Percentiles rank a stretch among this genome's conserved stretches.
Evolutionary conservation across 2,113 vertebrate genomes (phyloP).

Genomic region (Calidris pygmaea): DNA sequence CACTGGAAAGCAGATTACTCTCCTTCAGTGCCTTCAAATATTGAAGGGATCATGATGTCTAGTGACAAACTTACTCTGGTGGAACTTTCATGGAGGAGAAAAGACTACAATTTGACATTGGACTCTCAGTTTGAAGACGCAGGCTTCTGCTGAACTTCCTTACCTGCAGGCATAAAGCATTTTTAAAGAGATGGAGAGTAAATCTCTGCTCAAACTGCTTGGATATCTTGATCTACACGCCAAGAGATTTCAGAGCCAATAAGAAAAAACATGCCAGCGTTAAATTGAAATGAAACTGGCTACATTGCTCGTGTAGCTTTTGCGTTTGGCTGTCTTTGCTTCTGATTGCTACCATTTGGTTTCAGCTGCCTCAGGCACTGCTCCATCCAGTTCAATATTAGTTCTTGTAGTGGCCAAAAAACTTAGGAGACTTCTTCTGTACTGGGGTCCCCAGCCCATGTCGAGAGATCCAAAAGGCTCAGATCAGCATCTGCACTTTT

Average conservation of each 20-base stretch:
- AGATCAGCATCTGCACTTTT: neutral
- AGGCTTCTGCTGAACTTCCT: neutral
- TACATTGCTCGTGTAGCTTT: neutral
- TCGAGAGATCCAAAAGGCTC: neutral
- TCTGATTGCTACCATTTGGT: conserved; percentile 38
- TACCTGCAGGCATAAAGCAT: neutral
- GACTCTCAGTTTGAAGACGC: neutral
- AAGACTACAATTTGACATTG: neutral
- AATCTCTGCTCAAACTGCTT: neutral
- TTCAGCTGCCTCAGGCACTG: neutral
- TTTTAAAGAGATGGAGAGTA: neutral
- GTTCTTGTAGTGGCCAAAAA: neutral
- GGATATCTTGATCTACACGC: neutral
- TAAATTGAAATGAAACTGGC: neutral
- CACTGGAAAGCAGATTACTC: neutral
- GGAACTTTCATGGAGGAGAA: neutral
- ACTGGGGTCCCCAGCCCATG: neutral
- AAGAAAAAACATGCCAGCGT: neutral
- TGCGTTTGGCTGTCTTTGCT: neutral
- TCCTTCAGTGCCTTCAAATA: neutral
- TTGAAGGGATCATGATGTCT: neutral
- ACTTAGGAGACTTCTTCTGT: neutral
- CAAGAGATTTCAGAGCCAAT: conserved; percentile 5
- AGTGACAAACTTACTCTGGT: neutral
- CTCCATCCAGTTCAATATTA: conserved; percentile 20